Evolutionary conservation across 2,888 invertebrate species (phyloP).

Genomic region (Caenorhabditis panamensis): DNA sequence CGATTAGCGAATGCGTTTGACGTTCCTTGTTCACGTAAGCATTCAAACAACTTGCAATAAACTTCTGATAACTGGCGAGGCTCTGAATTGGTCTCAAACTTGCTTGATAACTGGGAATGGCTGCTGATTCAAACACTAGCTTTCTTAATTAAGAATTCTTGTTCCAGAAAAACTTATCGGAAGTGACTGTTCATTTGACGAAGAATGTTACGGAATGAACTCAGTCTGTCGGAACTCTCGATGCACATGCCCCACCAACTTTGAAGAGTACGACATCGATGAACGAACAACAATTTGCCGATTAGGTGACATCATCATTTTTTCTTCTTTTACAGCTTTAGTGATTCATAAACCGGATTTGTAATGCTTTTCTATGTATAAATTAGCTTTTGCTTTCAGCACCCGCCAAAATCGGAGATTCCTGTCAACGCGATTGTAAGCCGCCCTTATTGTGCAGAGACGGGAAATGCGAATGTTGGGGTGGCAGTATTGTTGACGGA

Average conservation of each 20-base stretch:
- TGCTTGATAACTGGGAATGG: no score
- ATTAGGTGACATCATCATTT: slow-evolving; percentile 73
- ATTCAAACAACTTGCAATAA: no score
- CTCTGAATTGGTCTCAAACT: no score
- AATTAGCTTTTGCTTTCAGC: slow-evolving; percentile 72
- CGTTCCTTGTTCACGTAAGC: slow-evolving; percentile 80
- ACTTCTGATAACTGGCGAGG: no score
- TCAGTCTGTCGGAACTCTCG: slow-evolving; percentile 78
- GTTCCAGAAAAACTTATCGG: slow-evolving; percentile 80
- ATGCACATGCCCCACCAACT: slow-evolving; percentile 81
- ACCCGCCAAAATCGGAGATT: slow-evolving; percentile 79
- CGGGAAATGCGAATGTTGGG: slow-evolving; percentile 81
- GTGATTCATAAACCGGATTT: slow-evolving; percentile 52
- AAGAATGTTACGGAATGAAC: slow-evolving; percentile 81
- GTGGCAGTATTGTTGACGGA: slow-evolving; percentile 79
- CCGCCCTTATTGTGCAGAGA: slow-evolving; percentile 80
- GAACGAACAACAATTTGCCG: slow-evolving; percentile 77
- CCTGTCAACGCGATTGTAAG: slow-evolving; percentile 80
- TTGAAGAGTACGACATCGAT: slow-evolving; percentile 80
- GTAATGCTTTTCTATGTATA: slow-evolving; percentile 10
- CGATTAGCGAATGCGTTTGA: slow-evolving; percentile 67
- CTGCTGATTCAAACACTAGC: no score
- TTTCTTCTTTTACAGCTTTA: slow-evolving; percentile 15
- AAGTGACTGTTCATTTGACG: slow-evolving; percentile 79
- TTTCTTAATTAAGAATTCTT: no score